These are phyloP conservation scores for Timema podura DNA, from an alignment of 2,888 invertebrate species.

Conservation along the genomic window DNA sequence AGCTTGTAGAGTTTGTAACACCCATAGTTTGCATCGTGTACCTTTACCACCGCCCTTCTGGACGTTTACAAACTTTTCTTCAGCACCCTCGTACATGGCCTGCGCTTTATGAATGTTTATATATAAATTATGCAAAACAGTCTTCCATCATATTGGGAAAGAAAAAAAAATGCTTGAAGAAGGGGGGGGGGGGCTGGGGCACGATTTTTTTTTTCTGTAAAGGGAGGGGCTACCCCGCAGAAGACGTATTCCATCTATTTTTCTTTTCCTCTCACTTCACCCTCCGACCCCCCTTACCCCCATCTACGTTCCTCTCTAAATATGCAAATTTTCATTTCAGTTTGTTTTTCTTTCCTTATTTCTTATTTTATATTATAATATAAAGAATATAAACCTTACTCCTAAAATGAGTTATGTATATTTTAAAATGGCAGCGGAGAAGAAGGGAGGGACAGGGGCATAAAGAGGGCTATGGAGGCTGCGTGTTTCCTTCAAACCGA, in stretches of 20 bases:
- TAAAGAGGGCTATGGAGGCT: no score
- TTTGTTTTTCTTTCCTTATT: slow-evolving; percentile 28
- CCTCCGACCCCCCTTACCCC: slow-evolving; percentile 20
- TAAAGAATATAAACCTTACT: slow-evolving; percentile 28
- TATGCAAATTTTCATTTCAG: slow-evolving; percentile 33
- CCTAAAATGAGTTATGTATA: slow-evolving; percentile 29
- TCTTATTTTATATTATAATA: slow-evolving; percentile 28
- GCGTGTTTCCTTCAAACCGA: no score
- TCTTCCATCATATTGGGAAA: slow-evolving; percentile 32
- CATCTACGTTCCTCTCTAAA: slow-evolving; percentile 26
- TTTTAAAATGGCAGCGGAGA: no score
- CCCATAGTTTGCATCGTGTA: no score
- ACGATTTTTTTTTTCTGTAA: slow-evolving; percentile 21
- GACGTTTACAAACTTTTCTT: no score
- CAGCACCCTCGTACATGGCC: slow-evolving; percentile 16
- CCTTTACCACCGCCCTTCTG: no score
- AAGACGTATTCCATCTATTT: slow-evolving; percentile 29
- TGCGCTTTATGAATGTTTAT: slow-evolving; percentile 33
- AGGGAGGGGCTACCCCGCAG: slow-evolving; percentile 16
- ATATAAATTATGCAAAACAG: slow-evolving; percentile 33
- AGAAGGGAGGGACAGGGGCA: no score
- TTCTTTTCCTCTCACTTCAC: no score
- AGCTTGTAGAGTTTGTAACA: no score
- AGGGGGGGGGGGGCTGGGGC: slow-evolving; percentile 18
- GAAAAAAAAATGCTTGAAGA: slow-evolving; percentile 14